Percentiles rank a stretch among this genome's conserved stretches.
phyloP scores from a whole-genome alignment of 2,113 vertebrate species.

The Protobothrops flavoviridis region DNA sequence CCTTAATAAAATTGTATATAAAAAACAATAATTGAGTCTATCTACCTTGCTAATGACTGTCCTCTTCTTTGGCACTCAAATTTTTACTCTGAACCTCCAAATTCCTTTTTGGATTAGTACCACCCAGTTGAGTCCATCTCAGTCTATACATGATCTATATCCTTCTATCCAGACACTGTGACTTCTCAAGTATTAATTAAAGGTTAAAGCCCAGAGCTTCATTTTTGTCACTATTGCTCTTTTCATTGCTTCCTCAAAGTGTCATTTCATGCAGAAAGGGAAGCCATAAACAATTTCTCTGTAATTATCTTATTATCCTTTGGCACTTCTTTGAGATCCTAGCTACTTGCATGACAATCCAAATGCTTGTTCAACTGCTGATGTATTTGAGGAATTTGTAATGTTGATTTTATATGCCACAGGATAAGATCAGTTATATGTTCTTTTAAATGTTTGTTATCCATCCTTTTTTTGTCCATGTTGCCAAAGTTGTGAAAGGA shows the following conservation, averaged over 20 bases:
- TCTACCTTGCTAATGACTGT: not conserved
- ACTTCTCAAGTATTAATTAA: not conserved
- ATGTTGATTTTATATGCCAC: not conserved
- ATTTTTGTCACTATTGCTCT: not conserved
- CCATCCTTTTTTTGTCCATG: not conserved
- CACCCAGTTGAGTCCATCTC: not conserved
- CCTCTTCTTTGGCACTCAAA: not conserved
- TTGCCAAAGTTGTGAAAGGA: not conserved
- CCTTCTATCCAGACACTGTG: not conserved
- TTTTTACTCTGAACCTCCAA: not conserved
- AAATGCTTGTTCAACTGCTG: not conserved
- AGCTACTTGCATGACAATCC: too few species aligned
- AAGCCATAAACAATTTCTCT: not conserved
- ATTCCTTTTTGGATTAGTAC: not conserved
- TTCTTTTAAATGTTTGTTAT: not conserved
- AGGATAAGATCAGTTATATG: not conserved
- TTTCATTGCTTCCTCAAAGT: not conserved
- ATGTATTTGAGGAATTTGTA: not conserved
- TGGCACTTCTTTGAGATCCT: not conserved
- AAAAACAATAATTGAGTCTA: not conserved
- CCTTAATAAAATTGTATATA: not conserved
- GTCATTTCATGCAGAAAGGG: not conserved
- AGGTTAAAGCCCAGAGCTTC: not conserved
- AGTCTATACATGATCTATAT: not conserved
- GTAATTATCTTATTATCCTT: too few species aligned